Conservation (phyloP, 2,888 invertebrate genomes). For the Drosophila infuscata region DNA sequence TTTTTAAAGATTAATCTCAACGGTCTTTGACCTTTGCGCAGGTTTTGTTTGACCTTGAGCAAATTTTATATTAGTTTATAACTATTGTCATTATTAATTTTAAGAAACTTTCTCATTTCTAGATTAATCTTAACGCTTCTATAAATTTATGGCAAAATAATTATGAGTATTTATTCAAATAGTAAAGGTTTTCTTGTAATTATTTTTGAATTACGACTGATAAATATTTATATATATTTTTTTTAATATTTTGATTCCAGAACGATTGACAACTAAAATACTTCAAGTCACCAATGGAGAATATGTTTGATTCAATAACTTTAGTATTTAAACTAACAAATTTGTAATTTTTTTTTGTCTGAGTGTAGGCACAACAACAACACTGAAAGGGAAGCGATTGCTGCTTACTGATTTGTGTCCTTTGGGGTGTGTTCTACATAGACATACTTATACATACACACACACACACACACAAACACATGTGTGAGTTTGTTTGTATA, state of each 20-base stretch:
- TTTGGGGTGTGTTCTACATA: slow-evolving; percentile 21
- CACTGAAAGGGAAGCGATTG: slow-evolving; percentile 9
- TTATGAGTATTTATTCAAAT: neutral
- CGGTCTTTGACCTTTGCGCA: no score
- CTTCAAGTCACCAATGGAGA: no score
- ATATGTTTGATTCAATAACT: neutral
- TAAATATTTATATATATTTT: neutral
- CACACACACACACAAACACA: neutral
- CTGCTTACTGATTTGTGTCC: slow-evolving; percentile 34
- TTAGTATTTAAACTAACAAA: neutral
- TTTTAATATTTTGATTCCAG: neutral
- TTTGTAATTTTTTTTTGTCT: neutral
- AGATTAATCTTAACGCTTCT: no score
- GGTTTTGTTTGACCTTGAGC: no score
- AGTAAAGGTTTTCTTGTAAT: no score
- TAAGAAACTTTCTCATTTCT: no score
- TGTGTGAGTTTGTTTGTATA: slow-evolving; percentile 3
- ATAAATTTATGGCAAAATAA: neutral
- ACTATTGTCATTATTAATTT: no score
- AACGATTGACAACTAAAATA: neutral
- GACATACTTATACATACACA: neutral
- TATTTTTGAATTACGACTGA: neutral
- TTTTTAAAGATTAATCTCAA: no score
- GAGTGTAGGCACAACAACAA: slow-evolving; percentile 7
- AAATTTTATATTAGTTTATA: no score